Conservation (phyloP, 2,797 vertebrate species). For the Loriculus beryllinus region DNA sequence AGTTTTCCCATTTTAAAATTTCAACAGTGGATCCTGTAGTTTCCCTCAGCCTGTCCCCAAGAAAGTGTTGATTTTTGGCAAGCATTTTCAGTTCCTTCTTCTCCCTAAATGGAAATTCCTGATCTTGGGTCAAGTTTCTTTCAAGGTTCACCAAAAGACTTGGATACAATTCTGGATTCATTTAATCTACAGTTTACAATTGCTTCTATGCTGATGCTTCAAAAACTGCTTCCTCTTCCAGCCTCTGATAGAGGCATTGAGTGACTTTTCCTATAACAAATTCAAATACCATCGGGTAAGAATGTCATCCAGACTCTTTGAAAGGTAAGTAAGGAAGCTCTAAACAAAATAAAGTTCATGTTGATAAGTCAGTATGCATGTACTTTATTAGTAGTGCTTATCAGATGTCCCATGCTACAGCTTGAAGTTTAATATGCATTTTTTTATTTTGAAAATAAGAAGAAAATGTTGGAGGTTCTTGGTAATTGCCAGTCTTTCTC, state of each 20-base stretch:
- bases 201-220: background rate
- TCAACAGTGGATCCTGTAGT: background rate
- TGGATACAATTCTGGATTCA: background rate
- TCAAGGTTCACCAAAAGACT: background rate
- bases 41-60: background rate
- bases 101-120: background rate
- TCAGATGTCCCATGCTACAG: background rate
- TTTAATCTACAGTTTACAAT: background rate
- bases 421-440: background rate
- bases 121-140: background rate
- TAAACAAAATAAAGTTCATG: background rate
- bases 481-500: background rate
- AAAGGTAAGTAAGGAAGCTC: background rate
- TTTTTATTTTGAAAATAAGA: background rate
- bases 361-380: background rate
- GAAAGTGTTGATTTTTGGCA: background rate
- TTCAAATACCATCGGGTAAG: background rate
- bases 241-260: background rate
- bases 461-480: background rate
- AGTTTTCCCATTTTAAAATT: background rate
- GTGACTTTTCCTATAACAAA: background rate
- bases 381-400: background rate
- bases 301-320: background rate
- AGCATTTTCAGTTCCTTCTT: background rate
- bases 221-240: background rate